A percentile compares a stretch with the other conserved stretches of the same genome.
Conservation (phyloP, 92 coral and sea anemone species). For the Porites lobata region DNA sequence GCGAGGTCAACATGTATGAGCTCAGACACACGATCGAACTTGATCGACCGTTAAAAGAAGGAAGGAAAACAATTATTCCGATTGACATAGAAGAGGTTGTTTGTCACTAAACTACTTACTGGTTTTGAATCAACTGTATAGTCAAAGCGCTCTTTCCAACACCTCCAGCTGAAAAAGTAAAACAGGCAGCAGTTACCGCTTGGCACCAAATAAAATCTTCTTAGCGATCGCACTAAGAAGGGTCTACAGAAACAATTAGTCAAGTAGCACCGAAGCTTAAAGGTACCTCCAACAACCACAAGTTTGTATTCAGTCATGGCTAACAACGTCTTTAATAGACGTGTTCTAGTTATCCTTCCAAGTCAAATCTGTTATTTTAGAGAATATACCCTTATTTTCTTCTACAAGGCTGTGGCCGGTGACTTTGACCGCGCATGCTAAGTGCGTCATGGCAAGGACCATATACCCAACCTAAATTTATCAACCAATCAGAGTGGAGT, state of each 20-base stretch:
- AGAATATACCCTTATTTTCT: constrained; percentile 71
- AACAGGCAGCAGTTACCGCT: background rate
- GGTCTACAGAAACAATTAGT: background rate
- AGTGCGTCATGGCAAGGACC: constrained; percentile 18
- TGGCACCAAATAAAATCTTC: background rate
- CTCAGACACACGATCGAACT: background rate
- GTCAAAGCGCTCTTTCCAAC: constrained; percentile 99
- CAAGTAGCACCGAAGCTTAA: background rate
- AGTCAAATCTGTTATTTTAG: constrained; percentile 34
- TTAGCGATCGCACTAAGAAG: background rate
- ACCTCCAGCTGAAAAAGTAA: constrained; percentile 90
- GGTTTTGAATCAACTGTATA: constrained; percentile 98
- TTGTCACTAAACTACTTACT: constrained; percentile 71
- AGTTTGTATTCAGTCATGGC: constrained; percentile 96
- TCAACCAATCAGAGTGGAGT: constrained; percentile 79
- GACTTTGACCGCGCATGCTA: constrained; percentile 81
- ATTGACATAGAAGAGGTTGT: background rate
- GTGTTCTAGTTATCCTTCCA: constrained; percentile 8
- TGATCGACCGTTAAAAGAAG: background rate
- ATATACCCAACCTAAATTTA: constrained; percentile 87
- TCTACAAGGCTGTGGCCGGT: constrained; percentile 82
- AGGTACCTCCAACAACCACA: constrained; percentile 97
- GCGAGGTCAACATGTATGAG: background rate
- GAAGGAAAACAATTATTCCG: background rate
- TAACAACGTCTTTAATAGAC: constrained; percentile 29